Evolutionary conservation across 2,888 invertebrate genomes (phyloP), one percentile per base, ranked within the genome.

Genomic region (Drosophila hawaiiensis): DNA sequence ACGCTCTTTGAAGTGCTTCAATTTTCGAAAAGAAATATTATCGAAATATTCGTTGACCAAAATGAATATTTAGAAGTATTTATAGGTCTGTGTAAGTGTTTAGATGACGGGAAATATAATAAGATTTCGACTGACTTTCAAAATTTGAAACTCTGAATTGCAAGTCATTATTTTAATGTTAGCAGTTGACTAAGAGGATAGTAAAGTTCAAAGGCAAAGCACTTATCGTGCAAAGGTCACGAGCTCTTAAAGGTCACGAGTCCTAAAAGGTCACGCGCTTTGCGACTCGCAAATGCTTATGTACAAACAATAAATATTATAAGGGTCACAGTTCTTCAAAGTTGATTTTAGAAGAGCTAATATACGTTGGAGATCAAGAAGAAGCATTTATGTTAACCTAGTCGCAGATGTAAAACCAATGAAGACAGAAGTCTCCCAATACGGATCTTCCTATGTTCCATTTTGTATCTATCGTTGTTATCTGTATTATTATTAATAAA

Each of bases 1-100:
- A 9, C 19, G 37, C 54, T 64, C 72, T 67, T 67, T 29, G 47
- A 80, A 80, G 81, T 78, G 64, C 78, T 62, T 52, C 61, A 71
- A 67, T 56, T 63, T 66, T 50, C 6, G 50, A 54, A 49, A 56
- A 29, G 39, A 65, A 54, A 33, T 60, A 43, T 28, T 59, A 53
- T 71, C 60, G 14, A 52, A 39, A 43, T 60, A 56, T 56, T 47
- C 56, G 28, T 39, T 28, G 58, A n/a, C 5, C n/a, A 39, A 56
- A 39, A 9, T 39, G 3, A 37, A 28, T 19, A 39, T 39, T n/a
- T 35, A 14, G 4, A 35, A 35, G 35, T 35, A 35, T 35, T 35
- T 35, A 16, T 0, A 4, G 2, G 9, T 9, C 19, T 50, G 4
- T 5, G 14, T 35, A 16, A 35, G 5, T 35, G 35, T 35, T 35